Evolutionary conservation across 2,888 invertebrate species (phyloP).

Genomic region (Sminthurides aquaticus): DNA sequence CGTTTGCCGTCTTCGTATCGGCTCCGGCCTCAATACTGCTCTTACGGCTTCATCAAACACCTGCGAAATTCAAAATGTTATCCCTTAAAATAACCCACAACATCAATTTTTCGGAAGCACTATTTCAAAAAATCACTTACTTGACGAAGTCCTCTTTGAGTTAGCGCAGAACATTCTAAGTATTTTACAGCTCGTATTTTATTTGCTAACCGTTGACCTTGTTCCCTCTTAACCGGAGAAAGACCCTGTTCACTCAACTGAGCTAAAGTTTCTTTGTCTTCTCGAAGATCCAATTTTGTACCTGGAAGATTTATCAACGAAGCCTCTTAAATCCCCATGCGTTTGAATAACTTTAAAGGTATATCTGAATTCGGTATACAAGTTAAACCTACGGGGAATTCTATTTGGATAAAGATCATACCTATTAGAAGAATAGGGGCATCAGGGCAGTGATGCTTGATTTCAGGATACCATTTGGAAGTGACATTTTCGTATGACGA

Average conservation of each 20-base stretch:
- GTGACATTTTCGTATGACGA: constrained; percentile 99
- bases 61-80: constrained; percentile 50
- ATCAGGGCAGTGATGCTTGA: constrained; percentile 99
- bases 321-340: neutral
- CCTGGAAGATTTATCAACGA: constrained; percentile 53
- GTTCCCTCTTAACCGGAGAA: constrained; percentile 86
- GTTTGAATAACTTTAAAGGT: neutral
- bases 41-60: constrained; percentile 99
- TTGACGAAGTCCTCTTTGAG: constrained; percentile 94
- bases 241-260: constrained; percentile 86
- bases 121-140: constrained; percentile 44
- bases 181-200: constrained; percentile 98
- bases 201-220: constrained; percentile 95
- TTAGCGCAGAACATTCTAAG: constrained; percentile 98
- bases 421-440: constrained; percentile 98
- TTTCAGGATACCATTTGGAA: constrained; percentile 99
- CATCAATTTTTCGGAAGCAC: neutral
- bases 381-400: no score
- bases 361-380: neutral
- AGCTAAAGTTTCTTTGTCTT: constrained; percentile 91
- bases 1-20: constrained; percentile 80
- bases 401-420: constrained; percentile 46
- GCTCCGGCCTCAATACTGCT: constrained; percentile 93
- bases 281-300: constrained; percentile 97
- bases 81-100: no score